Percentiles rank a stretch among this genome's conserved stretches.
Conservation (phyloP, 2,113 vertebrate genomes). For the Bostrychus sinensis region DNA sequence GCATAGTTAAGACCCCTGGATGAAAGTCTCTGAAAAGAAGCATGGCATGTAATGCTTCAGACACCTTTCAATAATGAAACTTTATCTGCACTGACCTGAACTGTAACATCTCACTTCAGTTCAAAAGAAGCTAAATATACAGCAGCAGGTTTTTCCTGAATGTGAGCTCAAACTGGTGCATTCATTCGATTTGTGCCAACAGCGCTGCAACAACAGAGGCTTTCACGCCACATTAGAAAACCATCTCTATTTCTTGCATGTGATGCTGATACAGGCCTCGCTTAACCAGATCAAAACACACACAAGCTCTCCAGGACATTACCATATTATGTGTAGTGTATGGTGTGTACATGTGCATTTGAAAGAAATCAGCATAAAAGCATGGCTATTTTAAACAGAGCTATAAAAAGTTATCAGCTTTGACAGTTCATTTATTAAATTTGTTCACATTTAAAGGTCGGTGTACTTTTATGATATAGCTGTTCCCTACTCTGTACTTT, state of each 20-base stretch:
- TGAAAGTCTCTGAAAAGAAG: too few species aligned
- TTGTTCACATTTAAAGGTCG: background rate
- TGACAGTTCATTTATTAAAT: background rate
- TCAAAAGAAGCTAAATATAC: background rate
- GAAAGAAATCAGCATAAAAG: background rate
- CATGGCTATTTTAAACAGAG: background rate
- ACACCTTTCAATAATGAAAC: too few species aligned
- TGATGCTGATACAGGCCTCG: slow-evolving; percentile 30
- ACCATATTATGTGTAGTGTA: background rate
- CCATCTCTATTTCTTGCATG: slow-evolving; percentile 39
- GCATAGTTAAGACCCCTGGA: too few species aligned
- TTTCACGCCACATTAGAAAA: slow-evolving; percentile 51
- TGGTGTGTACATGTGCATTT: background rate
- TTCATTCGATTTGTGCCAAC: slow-evolving; percentile 26
- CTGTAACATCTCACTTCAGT: background rate
- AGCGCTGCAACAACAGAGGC: slow-evolving; percentile 34
- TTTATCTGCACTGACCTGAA: background rate
- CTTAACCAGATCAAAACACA: slow-evolving; percentile 12
- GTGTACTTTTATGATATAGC: background rate
- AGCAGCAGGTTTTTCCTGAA: slow-evolving; percentile 32
- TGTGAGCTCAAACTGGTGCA: slow-evolving; percentile 35
- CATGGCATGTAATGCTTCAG: too few species aligned
- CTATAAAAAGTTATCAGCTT: background rate
- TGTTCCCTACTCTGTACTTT: too few species aligned
- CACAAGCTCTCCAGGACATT: background rate